Evolutionary conservation across 2,797 vertebrate genomes (phyloP).

Genomic region (Epinephelus awoara): DNA sequence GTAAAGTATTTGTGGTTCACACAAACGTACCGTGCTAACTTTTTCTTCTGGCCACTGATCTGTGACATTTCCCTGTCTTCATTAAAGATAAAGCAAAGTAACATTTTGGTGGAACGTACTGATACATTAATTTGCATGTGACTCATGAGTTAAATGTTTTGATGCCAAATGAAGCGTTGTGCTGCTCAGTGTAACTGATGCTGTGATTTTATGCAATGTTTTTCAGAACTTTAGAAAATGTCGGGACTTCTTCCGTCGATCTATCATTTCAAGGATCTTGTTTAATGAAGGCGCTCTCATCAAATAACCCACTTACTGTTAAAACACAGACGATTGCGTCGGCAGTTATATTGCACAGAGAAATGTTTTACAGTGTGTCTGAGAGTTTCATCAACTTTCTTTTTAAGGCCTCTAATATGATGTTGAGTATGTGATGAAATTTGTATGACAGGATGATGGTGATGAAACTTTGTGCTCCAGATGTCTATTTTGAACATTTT

Average conservation of each 20-base stretch:
- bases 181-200: background rate
- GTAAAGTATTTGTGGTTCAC: too few species aligned
- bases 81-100: too few species aligned
- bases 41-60: too few species aligned
- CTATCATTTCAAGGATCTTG: background rate
- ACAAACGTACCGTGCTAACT: too few species aligned
- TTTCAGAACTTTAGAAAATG: background rate
- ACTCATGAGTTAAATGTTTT: background rate
- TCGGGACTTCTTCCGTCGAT: background rate
- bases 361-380: slow-evolving; percentile 14
- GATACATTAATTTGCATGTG: background rate
- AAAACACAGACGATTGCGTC: slow-evolving; percentile 1
- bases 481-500: background rate
- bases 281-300: background rate
- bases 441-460: slow-evolving; percentile 1
- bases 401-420: background rate
- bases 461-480: slow-evolving; percentile 21
- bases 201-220: background rate
- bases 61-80: too few species aligned
- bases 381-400: slow-evolving; percentile 52
- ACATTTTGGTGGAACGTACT: background rate
- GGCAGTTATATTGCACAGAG: background rate
- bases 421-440: slow-evolving; percentile 40
- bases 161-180: background rate
- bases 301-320: slow-evolving; percentile 22